These are phyloP conservation scores for Mobula birostris DNA, from an alignment of 2,113 vertebrate species.

Conservation along the genomic window DNA sequence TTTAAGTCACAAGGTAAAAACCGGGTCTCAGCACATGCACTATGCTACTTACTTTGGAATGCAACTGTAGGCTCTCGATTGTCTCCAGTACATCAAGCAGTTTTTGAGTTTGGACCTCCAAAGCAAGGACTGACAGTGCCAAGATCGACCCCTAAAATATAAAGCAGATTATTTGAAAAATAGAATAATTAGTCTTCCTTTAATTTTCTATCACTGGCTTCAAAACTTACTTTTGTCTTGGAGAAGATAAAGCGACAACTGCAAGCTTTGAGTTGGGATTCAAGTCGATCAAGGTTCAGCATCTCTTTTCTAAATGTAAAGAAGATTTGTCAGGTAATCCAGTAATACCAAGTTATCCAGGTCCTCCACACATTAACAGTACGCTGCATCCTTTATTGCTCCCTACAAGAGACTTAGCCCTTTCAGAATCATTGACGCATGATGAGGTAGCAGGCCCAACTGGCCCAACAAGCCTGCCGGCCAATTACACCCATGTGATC, in stretches of 20 bases:
- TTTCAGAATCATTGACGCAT: neutral
- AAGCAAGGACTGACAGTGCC: constrained; percentile 71
- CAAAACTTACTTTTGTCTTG: constrained; percentile 79
- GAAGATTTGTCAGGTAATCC: neutral
- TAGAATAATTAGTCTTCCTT: neutral
- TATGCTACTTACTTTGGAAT: constrained; percentile 65
- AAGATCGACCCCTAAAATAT: constrained; percentile 76
- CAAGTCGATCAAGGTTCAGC: constrained; percentile 80
- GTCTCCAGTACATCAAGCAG: constrained; percentile 59
- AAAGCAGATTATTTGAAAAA: neutral
- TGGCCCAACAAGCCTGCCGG: too few species aligned
- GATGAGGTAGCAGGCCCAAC: too few species aligned
- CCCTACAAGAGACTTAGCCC: neutral
- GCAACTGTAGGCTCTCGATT: constrained; percentile 66
- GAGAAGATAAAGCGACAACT: constrained; percentile 84
- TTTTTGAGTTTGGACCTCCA: constrained; percentile 72
- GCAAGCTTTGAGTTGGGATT: constrained; percentile 88
- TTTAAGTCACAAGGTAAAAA: constrained; percentile 19
- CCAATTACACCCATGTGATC: too few species aligned
- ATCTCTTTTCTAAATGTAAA: constrained; percentile 59
- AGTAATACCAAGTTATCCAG: neutral
- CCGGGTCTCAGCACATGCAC: neutral
- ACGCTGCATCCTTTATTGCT: neutral
- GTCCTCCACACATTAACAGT: neutral
- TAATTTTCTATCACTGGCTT: neutral